These are phyloP conservation scores for Macroglossus sobrinus DNA, from an alignment of 2,113 vertebrate species.

Conservation along the genomic window DNA sequence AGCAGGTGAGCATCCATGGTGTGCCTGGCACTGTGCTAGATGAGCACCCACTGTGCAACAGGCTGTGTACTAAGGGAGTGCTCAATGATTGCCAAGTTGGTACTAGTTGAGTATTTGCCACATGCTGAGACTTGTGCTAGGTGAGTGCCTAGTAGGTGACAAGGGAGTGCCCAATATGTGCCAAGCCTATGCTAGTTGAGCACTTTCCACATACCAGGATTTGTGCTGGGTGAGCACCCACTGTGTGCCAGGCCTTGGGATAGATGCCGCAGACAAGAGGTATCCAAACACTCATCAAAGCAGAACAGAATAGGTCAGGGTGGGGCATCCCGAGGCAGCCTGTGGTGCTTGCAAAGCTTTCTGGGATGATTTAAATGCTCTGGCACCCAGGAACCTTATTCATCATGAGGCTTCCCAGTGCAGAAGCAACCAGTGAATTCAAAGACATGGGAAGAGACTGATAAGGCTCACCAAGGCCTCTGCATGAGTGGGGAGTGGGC, in stretches of 20 bases:
- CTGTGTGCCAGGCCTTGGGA: constrained; percentile 29
- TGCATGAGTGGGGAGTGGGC: background rate
- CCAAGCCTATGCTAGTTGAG: constrained; percentile 17
- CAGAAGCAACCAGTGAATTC: background rate
- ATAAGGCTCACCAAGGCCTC: background rate
- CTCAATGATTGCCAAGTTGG: background rate
- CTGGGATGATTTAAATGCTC: background rate
- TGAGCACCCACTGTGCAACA: background rate
- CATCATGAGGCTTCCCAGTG: background rate
- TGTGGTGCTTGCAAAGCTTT: background rate
- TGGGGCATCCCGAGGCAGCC: background rate
- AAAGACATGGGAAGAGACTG: background rate
- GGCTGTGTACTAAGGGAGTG: background rate
- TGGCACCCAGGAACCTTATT: background rate
- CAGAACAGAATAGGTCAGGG: background rate
- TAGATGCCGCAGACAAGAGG: background rate
- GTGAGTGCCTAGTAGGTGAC: background rate
- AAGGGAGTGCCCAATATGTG: background rate
- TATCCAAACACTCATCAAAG: background rate
- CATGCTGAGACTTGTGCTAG: constrained; percentile 9
- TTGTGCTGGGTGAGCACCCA: background rate
- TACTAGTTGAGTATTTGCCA: background rate
- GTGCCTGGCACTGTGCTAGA: background rate
- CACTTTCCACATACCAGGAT: constrained; percentile 7
- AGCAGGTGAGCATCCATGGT: background rate